Conservation (phyloP, 1,140 invertebrate genomes). For the Mizuhopecten yessoensis region DNA sequence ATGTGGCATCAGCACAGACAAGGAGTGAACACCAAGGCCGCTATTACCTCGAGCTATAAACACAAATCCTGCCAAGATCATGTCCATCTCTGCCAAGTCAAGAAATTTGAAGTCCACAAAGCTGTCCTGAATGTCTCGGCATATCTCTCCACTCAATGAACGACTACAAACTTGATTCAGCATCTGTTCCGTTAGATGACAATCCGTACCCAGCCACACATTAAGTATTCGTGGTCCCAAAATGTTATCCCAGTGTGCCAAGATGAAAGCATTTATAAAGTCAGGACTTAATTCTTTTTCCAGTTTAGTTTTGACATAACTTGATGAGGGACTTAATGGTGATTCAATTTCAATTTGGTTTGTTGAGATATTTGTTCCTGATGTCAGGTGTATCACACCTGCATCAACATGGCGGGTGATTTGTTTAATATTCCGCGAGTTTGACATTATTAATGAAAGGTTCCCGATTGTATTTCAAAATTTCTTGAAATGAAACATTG, state of each 20-base stretch:
- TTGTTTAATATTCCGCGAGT: slow-evolving; percentile 53
- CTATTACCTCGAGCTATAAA: slow-evolving; percentile 71
- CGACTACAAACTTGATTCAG: slow-evolving; percentile 72
- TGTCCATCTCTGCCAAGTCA: slow-evolving; percentile 69
- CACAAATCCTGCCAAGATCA: slow-evolving; percentile 74
- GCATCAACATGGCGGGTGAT: slow-evolving; percentile 52
- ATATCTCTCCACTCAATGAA: slow-evolving; percentile 78
- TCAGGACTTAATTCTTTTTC: slow-evolving; percentile 59
- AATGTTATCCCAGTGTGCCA: slow-evolving; percentile 80
- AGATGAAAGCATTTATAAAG: slow-evolving; percentile 71
- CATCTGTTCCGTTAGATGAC: slow-evolving; percentile 57
- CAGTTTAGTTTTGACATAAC: slow-evolving; percentile 68
- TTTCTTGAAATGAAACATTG: too few species aligned
- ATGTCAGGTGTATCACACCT: slow-evolving; percentile 61
- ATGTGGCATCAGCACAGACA: slow-evolving; percentile 74
- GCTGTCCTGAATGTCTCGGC: slow-evolving; percentile 69
- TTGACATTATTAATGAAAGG: slow-evolving; percentile 48
- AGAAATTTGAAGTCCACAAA: slow-evolving; percentile 76
- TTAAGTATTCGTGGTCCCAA: slow-evolving; percentile 76
- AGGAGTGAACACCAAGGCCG: slow-evolving; percentile 72
- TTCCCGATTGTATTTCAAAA: too few species aligned
- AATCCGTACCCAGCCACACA: slow-evolving; percentile 69
- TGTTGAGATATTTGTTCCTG: slow-evolving; percentile 1
- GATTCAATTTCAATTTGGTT: slow-evolving; percentile 42
- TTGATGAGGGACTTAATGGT: slow-evolving; percentile 74